These are phyloP conservation scores for Manduca sexta DNA, from an alignment of 1,140 invertebrate species.

Conservation along the genomic window DNA sequence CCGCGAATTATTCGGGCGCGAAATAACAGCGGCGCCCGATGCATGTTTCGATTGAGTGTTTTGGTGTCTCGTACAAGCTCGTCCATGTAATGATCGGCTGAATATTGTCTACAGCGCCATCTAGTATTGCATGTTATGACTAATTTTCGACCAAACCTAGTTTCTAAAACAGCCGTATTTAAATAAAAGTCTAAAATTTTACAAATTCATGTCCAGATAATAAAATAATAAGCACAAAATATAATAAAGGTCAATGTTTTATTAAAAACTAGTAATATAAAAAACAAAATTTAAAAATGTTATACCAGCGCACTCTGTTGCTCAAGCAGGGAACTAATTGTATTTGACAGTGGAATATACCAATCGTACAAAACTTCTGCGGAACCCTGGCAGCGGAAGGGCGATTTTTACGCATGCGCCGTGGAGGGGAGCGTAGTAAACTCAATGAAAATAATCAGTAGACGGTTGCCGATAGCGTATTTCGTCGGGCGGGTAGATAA, in stretches of 20 bases:
- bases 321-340: constrained; percentile 11
- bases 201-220: too few relatives aligned
- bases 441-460: constrained; percentile 55
- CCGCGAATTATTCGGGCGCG: constrained; percentile 47
- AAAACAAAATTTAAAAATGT: too few relatives aligned
- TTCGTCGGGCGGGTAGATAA: constrained; percentile 10
- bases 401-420: constrained; percentile 53
- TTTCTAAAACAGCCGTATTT: not conserved
- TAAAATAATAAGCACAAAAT: too few relatives aligned
- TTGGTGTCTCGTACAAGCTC: constrained; percentile 24
- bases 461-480: constrained; percentile 31
- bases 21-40: constrained; percentile 50
- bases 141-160: not conserved
- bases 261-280: too few relatives aligned
- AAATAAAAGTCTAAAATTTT: not conserved
- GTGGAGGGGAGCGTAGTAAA: constrained; percentile 42
- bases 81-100: constrained; percentile 43
- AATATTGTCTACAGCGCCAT: constrained; percentile 22
- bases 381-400: constrained; percentile 6
- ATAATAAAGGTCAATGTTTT: too few relatives aligned
- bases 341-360: not conserved
- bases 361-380: too few relatives aligned
- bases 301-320: constrained; percentile 30
- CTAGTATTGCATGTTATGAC: constrained; percentile 1
- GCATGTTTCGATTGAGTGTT: constrained; percentile 61